These are phyloP conservation scores for Acanthosepion lycidas DNA, from an alignment of 2,888 invertebrate species.

Conservation along the genomic window DNA sequence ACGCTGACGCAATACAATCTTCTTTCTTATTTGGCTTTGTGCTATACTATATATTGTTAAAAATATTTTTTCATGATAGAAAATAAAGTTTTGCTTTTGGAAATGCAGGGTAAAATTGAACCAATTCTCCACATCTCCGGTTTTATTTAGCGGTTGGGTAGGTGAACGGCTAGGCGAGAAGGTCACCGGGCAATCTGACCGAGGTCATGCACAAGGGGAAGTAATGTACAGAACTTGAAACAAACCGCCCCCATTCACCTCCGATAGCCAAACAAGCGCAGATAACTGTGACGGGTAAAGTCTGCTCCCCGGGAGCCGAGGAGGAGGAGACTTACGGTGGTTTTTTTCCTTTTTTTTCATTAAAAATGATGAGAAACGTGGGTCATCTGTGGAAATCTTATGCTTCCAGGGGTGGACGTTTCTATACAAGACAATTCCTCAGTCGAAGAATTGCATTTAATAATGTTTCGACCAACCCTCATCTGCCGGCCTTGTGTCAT, in stretches of 20 bases:
- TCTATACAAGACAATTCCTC: not conserved
- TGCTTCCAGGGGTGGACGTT: not conserved
- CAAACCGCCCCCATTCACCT: too few relatives aligned
- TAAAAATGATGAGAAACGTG: not conserved
- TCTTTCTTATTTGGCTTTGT: too few relatives aligned
- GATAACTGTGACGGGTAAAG: not conserved
- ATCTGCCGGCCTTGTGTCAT: not conserved
- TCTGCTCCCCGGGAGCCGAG: conserved; percentile 6
- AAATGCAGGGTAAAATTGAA: too few relatives aligned
- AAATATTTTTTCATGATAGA: too few relatives aligned
- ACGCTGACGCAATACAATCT: too few relatives aligned
- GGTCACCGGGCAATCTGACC: not conserved
- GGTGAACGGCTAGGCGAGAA: not conserved
- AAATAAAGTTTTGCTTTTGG: too few relatives aligned
- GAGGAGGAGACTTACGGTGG: not conserved
- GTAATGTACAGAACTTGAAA: not conserved
- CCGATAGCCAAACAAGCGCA: not conserved
- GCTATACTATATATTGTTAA: too few relatives aligned
- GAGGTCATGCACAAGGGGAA: not conserved
- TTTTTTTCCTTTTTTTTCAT: not conserved
- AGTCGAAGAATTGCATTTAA: not conserved
- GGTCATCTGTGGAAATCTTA: conserved; percentile 12
- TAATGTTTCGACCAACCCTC: not conserved
- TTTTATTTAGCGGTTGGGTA: too few relatives aligned
- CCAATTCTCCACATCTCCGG: too few relatives aligned